Base-by-base conservation (phyloP, 2,797 vertebrate genomes). In the Gila robusta region DNA sequence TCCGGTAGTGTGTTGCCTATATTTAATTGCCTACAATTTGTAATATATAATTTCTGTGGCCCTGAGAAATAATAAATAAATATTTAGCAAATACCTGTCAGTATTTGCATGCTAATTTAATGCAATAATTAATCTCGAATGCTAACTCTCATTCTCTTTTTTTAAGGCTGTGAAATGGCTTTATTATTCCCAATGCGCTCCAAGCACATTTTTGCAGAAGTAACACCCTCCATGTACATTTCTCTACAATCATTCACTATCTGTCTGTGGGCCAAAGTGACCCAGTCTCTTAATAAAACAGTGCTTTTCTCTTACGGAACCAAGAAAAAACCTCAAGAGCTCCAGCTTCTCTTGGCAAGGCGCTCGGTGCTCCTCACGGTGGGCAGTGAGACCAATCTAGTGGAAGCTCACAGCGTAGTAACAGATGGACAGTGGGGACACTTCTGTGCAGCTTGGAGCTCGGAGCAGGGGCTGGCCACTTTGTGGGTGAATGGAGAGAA, bases 121-220 rank as follows among this genome's bases (percentile, higher is more conserved):
- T 23, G 12, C 37, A 82, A 52, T 73, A 19, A 84, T 54, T 26
- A 59, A 67, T 54, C 37, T 83, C 7, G 62, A 3, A n/a, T 32
- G 2, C 54, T 67, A 3, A 39, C 54, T 72, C 47, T 78, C 6
- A 66, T 26, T 35, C 35, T 81, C 26, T 74, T 62, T 74, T 56
- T 78, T 56, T 89, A 2, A 97, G 96, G 95, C 56, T 97, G 96
- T 80, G 96, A 96, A 86, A 94, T 92, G 0, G 95, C 95, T 0
- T 87, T 97, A 47, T 92, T 96, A 67, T 97, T 97, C 82, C 96
- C 96, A 37, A 96, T 96, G 96, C 95, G 96, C 47, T 97, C 96
- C 0, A 95, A 93, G 73, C 96, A 96, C 92, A 96, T 96, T 81
- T 96, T 95, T 70, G 96, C 94, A 73, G 96, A 95, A 0, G 94